Conservation (phyloP, 2,113 vertebrate species). For the Sakesphorus luctuosus region DNA sequence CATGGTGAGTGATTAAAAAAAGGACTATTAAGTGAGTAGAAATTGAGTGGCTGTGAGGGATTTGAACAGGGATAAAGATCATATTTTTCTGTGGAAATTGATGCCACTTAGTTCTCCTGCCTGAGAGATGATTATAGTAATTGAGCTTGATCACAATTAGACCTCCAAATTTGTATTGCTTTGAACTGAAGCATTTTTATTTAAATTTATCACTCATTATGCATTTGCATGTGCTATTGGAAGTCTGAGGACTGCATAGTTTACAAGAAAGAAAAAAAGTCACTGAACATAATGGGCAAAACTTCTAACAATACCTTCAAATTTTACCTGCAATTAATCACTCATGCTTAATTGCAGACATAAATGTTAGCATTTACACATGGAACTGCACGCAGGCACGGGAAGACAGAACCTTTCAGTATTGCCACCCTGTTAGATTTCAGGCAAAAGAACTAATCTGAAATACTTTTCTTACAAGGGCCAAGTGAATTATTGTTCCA, state of each 20-base stretch:
- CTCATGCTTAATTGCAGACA: neutral
- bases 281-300: neutral
- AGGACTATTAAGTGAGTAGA: neutral
- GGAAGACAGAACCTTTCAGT: neutral
- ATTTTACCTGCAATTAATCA: neutral
- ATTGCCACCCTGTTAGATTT: neutral
- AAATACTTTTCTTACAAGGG: neutral
- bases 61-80: neutral
- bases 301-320: neutral
- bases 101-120: neutral
- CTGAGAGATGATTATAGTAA: neutral
- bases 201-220: neutral
- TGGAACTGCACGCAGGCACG: neutral
- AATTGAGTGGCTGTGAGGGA: neutral
- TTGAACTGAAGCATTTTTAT: slow-evolving; percentile 15
- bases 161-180: neutral
- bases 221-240: neutral
- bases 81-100: neutral
- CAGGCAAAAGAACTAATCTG: neutral
- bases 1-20: neutral
- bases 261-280: neutral
- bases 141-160: neutral
- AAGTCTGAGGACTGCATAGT: neutral
- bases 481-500: neutral
- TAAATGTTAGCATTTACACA: neutral